Evolutionary conservation across 2,113 vertebrate species (phyloP).

Genomic region (Chauna torquata): DNA sequence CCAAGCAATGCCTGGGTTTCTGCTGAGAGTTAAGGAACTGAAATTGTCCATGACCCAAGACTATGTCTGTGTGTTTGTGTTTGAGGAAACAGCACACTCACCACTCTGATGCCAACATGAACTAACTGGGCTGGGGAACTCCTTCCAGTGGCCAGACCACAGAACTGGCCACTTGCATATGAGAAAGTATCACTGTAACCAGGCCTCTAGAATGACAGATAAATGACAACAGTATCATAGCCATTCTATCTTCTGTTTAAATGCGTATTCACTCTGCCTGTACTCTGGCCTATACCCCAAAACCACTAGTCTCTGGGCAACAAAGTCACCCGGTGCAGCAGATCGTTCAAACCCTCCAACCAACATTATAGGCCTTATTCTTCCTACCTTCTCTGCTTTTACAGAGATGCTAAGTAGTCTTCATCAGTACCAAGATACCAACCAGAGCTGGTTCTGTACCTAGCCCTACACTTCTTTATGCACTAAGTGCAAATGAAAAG

Average conservation of each 20-base stretch:
- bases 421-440: too few relatives aligned
- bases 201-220: background rate
- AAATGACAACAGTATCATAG: background rate
- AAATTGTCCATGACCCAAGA: fast-evolving
- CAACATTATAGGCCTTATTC: background rate
- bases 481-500: fast-evolving
- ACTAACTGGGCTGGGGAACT: background rate
- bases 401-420: background rate
- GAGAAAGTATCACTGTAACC: background rate
- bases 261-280: background rate
- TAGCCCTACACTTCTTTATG: background rate
- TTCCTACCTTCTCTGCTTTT: background rate
- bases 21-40: background rate
- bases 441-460: background rate
- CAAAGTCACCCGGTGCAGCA: background rate
- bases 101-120: background rate
- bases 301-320: background rate
- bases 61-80: background rate
- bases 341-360: background rate
- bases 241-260: background rate
- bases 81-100: background rate
- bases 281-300: background rate
- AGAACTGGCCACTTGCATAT: background rate
- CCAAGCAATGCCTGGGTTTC: background rate
- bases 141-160: background rate